These are phyloP conservation scores for Ischnus inquisitorius DNA, from an alignment of 2,888 invertebrate genomes.

Conservation along the genomic window DNA sequence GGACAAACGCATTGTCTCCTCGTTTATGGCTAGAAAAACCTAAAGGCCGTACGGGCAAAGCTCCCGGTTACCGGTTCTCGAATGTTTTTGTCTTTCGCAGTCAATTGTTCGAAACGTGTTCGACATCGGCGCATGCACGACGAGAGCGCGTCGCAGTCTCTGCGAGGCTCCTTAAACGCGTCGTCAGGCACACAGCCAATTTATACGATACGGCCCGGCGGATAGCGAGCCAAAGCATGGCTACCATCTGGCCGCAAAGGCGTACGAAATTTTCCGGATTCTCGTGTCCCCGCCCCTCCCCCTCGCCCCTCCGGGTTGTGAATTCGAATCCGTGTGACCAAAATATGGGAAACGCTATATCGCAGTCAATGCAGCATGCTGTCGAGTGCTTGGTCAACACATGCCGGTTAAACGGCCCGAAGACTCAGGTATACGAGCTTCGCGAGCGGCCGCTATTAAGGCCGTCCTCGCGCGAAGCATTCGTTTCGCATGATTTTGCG, in stretches of 20 bases:
- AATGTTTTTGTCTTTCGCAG: slow-evolving; percentile 5
- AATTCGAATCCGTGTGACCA: slow-evolving; percentile 30
- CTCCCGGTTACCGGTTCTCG: not conserved
- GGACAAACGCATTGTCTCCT: slow-evolving; percentile 43
- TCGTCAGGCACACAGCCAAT: slow-evolving; percentile 22
- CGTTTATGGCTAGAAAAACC: slow-evolving; percentile 60
- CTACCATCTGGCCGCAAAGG: slow-evolving; percentile 42
- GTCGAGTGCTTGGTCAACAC: slow-evolving; percentile 56
- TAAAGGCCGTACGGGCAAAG: slow-evolving; percentile 3
- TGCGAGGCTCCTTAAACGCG: not conserved
- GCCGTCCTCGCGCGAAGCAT: too few relatives aligned
- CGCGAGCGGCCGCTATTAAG: too few relatives aligned
- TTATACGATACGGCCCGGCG: slow-evolving; percentile 21
- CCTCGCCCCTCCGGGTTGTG: too few relatives aligned
- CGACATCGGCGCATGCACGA: slow-evolving; percentile 29
- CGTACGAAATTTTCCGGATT: slow-evolving; percentile 46
- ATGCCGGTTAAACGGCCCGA: slow-evolving; percentile 15
- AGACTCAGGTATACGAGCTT: not conserved
- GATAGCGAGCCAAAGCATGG: slow-evolving; percentile 28
- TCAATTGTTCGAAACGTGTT: slow-evolving; percentile 59
- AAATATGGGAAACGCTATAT: slow-evolving; percentile 48
- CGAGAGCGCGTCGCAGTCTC: slow-evolving; percentile 6
- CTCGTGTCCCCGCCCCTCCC: too few relatives aligned
- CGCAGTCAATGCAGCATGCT: not conserved
- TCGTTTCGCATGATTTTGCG: too few relatives aligned